phyloP scores from a whole-genome alignment of 1,140 invertebrate genomes.

The Psix sp. region DNA sequence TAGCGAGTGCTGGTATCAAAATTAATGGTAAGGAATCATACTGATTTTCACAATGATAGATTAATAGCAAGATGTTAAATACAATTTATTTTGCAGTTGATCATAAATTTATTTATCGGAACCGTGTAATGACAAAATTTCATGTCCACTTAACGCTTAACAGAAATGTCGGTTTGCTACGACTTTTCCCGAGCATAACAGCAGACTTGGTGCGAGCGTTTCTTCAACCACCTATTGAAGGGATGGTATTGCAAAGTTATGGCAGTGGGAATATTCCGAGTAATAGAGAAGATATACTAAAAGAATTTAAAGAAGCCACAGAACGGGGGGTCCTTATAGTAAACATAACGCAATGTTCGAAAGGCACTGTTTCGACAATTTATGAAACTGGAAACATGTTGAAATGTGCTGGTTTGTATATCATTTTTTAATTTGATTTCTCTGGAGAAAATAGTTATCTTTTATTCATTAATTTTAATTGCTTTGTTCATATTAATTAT shows the following conservation, averaged over 20 bases:
- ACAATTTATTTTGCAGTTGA: slow-evolving; percentile 81
- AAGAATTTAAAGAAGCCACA: slow-evolving; percentile 84
- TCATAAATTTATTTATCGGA: slow-evolving; percentile 86
- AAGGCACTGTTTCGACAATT: slow-evolving; percentile 84
- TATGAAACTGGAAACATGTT: slow-evolving; percentile 87
- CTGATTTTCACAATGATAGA: neutral
- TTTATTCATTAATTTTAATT: too few relatives aligned
- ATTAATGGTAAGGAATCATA: slow-evolving; percentile 63
- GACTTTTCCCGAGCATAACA: slow-evolving; percentile 94
- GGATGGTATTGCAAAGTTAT: slow-evolving; percentile 94
- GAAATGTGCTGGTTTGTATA: slow-evolving; percentile 64
- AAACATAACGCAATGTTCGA: slow-evolving; percentile 94
- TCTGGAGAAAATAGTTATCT: too few relatives aligned
- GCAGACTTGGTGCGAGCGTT: slow-evolving; percentile 87
- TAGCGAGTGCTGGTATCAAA: slow-evolving; percentile 89
- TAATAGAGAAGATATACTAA: slow-evolving; percentile 88
- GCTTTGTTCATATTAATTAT: too few relatives aligned
- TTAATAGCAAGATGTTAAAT: neutral
- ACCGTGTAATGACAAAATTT: slow-evolving; percentile 85
- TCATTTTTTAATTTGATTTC: too few relatives aligned
- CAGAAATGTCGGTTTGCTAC: slow-evolving; percentile 89
- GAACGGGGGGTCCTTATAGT: slow-evolving; percentile 91
- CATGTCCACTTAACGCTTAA: slow-evolving; percentile 87
- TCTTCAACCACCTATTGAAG: slow-evolving; percentile 89
- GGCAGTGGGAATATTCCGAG: slow-evolving; percentile 95